phyloP scores from a whole-genome alignment of 2,113 vertebrate species.

The Pagrus major region DNA sequence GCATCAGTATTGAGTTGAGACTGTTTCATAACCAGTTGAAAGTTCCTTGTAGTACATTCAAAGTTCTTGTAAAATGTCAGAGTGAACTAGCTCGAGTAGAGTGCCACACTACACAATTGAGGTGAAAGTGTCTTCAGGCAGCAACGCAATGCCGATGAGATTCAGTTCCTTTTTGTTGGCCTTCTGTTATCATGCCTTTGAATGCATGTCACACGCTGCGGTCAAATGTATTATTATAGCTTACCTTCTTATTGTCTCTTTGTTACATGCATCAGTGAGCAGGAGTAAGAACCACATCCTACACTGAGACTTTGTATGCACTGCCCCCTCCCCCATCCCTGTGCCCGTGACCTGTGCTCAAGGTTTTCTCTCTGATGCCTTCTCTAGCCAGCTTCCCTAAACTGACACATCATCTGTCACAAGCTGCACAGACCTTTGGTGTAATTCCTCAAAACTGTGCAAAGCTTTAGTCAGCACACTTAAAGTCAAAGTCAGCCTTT shows the following conservation, averaged over 20 bases:
- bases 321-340: neutral
- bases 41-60: no score
- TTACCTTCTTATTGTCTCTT: neutral
- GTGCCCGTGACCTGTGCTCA: neutral
- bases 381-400: slow-evolving; percentile 33
- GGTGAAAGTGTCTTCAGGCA: neutral
- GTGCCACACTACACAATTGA: neutral
- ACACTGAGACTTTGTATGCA: neutral
- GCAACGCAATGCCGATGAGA: neutral
- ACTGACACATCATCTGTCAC: slow-evolving; percentile 21
- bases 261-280: slow-evolving; percentile 19
- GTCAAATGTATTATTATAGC: slow-evolving; percentile 2
- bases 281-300: slow-evolving; percentile 38
- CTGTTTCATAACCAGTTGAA: no score
- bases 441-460: neutral
- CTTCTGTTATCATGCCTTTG: slow-evolving; percentile 4
- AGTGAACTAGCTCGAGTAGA: neutral
- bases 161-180: slow-evolving; percentile 18
- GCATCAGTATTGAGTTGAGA: no score
- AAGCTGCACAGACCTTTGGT: slow-evolving; percentile 2
- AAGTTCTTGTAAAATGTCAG: neutral
- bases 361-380: slow-evolving; percentile 1
- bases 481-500: neutral
- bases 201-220: neutral
- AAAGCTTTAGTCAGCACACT: neutral